Base-by-base conservation (phyloP, 2,888 invertebrate genomes). In the Lycocerus yunnanus region DNA sequence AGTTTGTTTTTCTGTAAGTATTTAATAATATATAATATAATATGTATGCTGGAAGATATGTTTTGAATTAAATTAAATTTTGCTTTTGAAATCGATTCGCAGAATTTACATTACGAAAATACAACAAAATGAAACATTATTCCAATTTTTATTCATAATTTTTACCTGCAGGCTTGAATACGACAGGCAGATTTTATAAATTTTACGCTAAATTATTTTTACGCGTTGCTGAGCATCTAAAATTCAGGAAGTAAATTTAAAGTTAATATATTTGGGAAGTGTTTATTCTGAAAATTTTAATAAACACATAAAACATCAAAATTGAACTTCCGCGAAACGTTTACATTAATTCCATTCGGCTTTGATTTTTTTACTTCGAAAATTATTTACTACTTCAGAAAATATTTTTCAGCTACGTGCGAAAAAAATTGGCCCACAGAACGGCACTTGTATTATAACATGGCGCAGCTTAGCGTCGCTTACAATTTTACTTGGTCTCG, bases 401-500 rank as follows among this genome's bases (percentile, higher is more conserved):
- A 65, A 15, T 27, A 24, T 11, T 14, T 24, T 68, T 14, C 20
- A 73, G 73, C 65, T 18, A 72, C 91, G 58, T 90, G 92, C 81
- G 90, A 92, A 79, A 93, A 94, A 85, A 93, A 95, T 80, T 92
- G 91, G 88, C 90, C 91, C 0, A 89, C 91, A 83, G 95, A 95
- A 84, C 89, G 91, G 77, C 95, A 95, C 86, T 88, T 93, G 61
- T 95, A 94, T 83, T 91, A 92, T 76, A 93, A 94, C 78, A 94
- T 96, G 91, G 94, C 95, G 0, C 90, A 92, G 58, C 85, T 94
- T 13, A 91, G 92, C 10, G 88, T 91, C 1, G 90, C 92, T 11
- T 94, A 93, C 83, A 93, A 93, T 84, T 96, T 95, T 81, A 91
- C 94, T 20, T 96, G 95, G 94, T 86, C 81, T 75, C 88, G 92